Evolutionary conservation across 1,140 invertebrate species (phyloP), one percentile per base, ranked within the genome.

Genomic region (Drosophila pruinosa): DNA sequence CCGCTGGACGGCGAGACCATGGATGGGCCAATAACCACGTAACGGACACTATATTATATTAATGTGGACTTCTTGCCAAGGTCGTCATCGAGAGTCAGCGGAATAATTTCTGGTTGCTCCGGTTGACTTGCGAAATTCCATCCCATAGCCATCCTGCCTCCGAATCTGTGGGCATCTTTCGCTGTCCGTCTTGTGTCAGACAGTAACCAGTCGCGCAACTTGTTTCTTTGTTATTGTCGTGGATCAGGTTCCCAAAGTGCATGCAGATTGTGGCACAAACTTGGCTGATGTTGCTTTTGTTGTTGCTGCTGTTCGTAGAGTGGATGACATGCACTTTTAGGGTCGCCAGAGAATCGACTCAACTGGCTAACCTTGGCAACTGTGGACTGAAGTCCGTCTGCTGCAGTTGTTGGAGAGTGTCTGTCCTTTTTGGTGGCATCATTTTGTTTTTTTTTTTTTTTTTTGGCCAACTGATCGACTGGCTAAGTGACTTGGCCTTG

Each of bases 291-390:
- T 21, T 68, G 36, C 6, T 7, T 43, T 17, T 5, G 15, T 14
- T 28, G 19, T 5, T 26, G 2, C 21, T 68, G 36, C 5, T 54
- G 31, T 10, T 22, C 47, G 41, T 63, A n/a, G 14, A 28, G 19
- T 52, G 72, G 67, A 83, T 83, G 80, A 83, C 62, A 72, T 80
- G 80, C 80, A 79, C 7, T 83, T 83, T 83, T 83, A 80, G 80
- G 76, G 76, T 74, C 79, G 78, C 70, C 58, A 68, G 48, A 56
- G n/a, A 72, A 24, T 34, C 47, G 17, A 26, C 65, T 57, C 56
- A 64, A 83, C 76, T 86, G 19, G 80, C 38, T 80, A 81, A 81
- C 80, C 80, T 83, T 86, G 81, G 56, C 43, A 58, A 48, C 52
- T 47, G 12, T 26, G 43, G 67, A 61, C 53, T 36, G 45, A 59